Base-by-base conservation (phyloP, 2,888 invertebrate species). In the Pammene aurita region DNA sequence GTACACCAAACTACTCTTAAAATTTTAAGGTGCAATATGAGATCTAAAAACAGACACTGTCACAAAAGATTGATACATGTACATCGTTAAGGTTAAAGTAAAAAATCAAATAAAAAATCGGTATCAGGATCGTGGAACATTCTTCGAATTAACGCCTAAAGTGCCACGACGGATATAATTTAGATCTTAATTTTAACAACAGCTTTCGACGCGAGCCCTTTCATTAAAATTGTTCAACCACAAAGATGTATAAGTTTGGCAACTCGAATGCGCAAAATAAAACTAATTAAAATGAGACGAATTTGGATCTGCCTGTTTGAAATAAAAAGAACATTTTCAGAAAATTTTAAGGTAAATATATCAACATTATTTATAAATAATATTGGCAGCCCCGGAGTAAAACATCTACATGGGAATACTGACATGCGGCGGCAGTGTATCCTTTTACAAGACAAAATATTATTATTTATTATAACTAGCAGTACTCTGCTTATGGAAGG, bases 201-300 rank as follows among this genome's bases (percentile, higher is more conserved):
- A 26, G 26, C 26, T 4, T 26, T 26, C 26, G 26, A 26, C 26
- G 26, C 26, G 80, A 82, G 84, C 83, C 83, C 81, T 88, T 87
- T 87, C 86, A 89, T 88, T 88, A 87, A 88, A 89, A 84, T 87
- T 88, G 84, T 88, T 89, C 85, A 80, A 81, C 87, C 86, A 79
- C 86, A 84, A 84, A 81, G 82, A 85, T 86, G 86, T 86, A 83
- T 86, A 85, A 87, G 86, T 85, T 86, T 81, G 76, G 80, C 80
- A 82, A 86, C 80, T 82, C 79, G 80, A 83, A 84, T 84, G 83
- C 77, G 79, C 75, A 82, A 86, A 89, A 88, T 88, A 85, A 87
- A 86, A 86, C 85, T 89, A 88, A 89, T 89, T 89, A 87, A 86
- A 88, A 83, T 78, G 77, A 77, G 78, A 73, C 73, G 67, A 70